Evolutionary conservation across 2,888 invertebrate species (phyloP), one percentile per base, ranked within the genome.

Genomic region (Clitarchus hookeri): DNA sequence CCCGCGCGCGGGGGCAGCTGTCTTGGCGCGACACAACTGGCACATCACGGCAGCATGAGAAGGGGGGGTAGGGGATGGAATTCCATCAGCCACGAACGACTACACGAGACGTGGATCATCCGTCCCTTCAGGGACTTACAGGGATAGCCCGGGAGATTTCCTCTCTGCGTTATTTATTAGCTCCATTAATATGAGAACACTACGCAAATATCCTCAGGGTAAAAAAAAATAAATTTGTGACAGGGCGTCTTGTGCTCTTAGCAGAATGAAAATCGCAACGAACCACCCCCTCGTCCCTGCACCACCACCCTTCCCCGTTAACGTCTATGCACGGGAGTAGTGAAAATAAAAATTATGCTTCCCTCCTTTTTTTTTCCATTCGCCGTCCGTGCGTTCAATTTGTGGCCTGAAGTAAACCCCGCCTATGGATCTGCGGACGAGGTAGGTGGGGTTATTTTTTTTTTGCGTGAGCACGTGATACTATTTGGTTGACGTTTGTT

Each of bases 181-280:
- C 27, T 82, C 82, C 44, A 27, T 82, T 82, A 82, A 82, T 82
- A 82, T 82, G 82, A 82, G 65, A 82, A 82, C 16, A 82, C 78
- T 78, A 78, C 26, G 26, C 78, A 78, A 27, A 82, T 44, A 82
- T 82, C 82, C 82, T 82, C 82, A 23, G 44, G 44, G 27, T 19
- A 19, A 27, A 27, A 82, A 11, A 82, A 82, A 82, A 80, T 11
- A 80, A 13, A 23, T 65, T n/a, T n/a, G 65, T 65, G 65, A 65
- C 65, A 65, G 65, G 65, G 16, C 65, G 65, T 65, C 65, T 65
- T 65, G 65, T 65, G 65, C 65, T 65, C 65, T 65, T 65, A 65
- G 65, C 65, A 6, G 65, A 65, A 65, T 65, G 65, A 65, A 65
- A 65, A 65, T 65, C 65, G 65, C n/a, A 65, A 65, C 65, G 65